Conservation (phyloP, 2,888 invertebrate genomes). For the Vanessa cardui region DNA sequence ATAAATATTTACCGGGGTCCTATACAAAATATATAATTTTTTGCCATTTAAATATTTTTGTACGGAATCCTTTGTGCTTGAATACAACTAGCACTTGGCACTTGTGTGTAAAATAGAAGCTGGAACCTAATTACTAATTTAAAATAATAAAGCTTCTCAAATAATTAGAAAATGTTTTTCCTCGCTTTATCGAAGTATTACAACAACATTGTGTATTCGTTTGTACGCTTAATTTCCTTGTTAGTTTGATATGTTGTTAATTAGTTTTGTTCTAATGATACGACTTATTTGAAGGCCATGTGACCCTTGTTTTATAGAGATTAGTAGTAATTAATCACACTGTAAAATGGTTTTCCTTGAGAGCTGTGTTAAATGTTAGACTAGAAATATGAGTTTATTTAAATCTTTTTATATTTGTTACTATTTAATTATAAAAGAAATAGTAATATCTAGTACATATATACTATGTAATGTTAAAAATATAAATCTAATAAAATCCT, state of each 20-base stretch:
- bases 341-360: constrained; percentile 11
- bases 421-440: not conserved
- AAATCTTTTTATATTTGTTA: not conserved
- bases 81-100: too few relatives aligned
- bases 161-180: not conserved
- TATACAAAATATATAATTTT: too few relatives aligned
- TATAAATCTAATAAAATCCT: too few relatives aligned
- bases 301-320: constrained; percentile 9
- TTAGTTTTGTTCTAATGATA: constrained; percentile 47
- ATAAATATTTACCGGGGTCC: too few relatives aligned
- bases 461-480: too few relatives aligned
- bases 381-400: constrained; percentile 3
- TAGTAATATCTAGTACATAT: too few relatives aligned
- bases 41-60: too few relatives aligned
- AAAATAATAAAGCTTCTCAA: too few relatives aligned
- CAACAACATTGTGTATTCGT: not conserved
- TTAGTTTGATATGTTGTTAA: constrained; percentile 42
- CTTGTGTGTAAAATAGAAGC: too few relatives aligned
- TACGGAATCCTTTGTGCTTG: too few relatives aligned
- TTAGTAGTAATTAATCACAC: constrained; percentile 9
- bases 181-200: not conserved
- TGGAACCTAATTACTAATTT: too few relatives aligned
- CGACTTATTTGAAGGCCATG: constrained; percentile 13
- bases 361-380: not conserved
- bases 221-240: constrained; percentile 28